Percentiles rank a stretch among this genome's conserved stretches.
These are phyloP conservation scores for Esperia sulphurella DNA, from an alignment of 2,888 invertebrate species.

Conservation along the genomic window DNA sequence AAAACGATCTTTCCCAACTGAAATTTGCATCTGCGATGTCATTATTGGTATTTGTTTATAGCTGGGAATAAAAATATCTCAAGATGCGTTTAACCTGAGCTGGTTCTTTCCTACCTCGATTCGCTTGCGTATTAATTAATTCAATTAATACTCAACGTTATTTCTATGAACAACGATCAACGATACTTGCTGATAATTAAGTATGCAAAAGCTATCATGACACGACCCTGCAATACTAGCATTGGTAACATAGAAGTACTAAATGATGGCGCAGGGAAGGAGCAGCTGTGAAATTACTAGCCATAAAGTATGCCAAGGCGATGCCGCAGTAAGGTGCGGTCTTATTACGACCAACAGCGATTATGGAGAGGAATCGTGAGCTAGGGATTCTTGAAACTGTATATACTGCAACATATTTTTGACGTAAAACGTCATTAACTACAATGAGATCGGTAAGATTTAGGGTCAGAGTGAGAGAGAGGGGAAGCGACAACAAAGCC, in stretches of 20 bases:
- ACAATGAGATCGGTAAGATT: too few species aligned
- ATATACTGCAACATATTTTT: too few species aligned
- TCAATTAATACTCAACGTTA: not conserved
- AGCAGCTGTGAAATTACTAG: slow-evolving; percentile 36
- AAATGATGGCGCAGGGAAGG: slow-evolving; percentile 24
- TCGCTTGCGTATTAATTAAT: too few species aligned
- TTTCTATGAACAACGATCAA: not conserved
- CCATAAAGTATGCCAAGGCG: slow-evolving; percentile 41
- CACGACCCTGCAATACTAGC: slow-evolving; percentile 6
- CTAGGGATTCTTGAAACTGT: too few species aligned
- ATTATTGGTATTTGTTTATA: not conserved
- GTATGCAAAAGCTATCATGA: slow-evolving; percentile 6
- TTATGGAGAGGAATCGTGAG: not conserved
- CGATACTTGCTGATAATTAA: not conserved
- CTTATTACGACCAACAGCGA: not conserved
- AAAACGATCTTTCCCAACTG: too few species aligned
- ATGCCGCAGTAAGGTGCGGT: slow-evolving; percentile 10
- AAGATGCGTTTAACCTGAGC: too few species aligned
- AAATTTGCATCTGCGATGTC: too few species aligned
- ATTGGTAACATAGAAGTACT: slow-evolving; percentile 10
- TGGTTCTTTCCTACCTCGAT: too few species aligned
- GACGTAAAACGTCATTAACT: too few species aligned
- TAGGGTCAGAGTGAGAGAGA: too few species aligned
- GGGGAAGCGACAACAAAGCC: too few species aligned
- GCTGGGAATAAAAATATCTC: too few species aligned